Conservation (phyloP, 2,888 invertebrate species). For the Oscheius sp. region DNA sequence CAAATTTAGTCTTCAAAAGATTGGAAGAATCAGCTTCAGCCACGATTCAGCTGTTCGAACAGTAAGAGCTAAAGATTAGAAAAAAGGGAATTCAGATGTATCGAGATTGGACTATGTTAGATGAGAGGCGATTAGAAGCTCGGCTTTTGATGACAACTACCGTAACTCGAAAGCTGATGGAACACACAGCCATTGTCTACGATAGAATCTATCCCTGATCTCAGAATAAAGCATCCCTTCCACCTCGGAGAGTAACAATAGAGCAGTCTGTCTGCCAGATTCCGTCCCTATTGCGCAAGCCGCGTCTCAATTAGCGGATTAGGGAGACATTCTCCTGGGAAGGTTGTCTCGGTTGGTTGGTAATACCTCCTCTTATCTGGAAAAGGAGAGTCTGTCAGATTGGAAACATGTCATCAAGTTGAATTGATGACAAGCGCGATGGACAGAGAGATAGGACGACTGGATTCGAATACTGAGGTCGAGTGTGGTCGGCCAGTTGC, state of each 20-base stretch:
- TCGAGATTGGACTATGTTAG: constrained; percentile 68
- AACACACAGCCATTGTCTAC: constrained; percentile 66
- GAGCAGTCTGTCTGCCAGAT: too few relatives aligned
- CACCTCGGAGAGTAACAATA: too few relatives aligned
- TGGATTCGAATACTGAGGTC: not conserved
- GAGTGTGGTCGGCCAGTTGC: not conserved
- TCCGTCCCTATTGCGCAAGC: constrained; percentile 3
- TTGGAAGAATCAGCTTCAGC: constrained; percentile 67
- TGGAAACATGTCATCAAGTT: not conserved
- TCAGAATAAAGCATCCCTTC: too few relatives aligned
- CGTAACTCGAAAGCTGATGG: constrained; percentile 60
- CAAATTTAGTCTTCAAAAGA: constrained; percentile 56
- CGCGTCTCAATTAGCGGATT: constrained; percentile 1
- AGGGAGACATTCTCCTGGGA: too few relatives aligned
- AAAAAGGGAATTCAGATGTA: constrained; percentile 56
- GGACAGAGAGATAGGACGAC: not conserved
- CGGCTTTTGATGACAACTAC: constrained; percentile 66
- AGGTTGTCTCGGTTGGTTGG: too few relatives aligned
- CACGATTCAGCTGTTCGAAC: constrained; percentile 66
- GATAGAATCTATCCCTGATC: constrained; percentile 64
- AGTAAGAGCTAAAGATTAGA: constrained; percentile 36
- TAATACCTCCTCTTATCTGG: too few relatives aligned
- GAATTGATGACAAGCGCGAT: not conserved
- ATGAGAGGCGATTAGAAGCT: constrained; percentile 64
- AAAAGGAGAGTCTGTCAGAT: too few relatives aligned